These are phyloP conservation scores for Zoanthus sansibaricus DNA, from an alignment of 92 coral and sea anemone genomes.

Conservation along the genomic window DNA sequence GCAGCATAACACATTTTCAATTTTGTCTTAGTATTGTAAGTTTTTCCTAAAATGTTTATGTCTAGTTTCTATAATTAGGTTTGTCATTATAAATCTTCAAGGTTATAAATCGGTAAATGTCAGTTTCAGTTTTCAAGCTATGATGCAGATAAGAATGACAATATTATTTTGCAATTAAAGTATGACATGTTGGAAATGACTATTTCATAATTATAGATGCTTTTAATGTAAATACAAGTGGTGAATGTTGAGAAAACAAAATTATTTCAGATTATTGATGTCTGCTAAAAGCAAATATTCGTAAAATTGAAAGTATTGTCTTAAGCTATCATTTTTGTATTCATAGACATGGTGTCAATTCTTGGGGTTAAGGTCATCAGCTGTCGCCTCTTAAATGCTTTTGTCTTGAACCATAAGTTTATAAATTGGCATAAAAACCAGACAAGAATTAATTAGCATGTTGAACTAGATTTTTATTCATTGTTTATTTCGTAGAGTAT, in stretches of 20 bases:
- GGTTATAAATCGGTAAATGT: neutral
- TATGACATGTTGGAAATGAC: no score
- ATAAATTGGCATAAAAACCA: neutral
- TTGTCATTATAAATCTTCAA: no score
- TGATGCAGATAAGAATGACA: neutral
- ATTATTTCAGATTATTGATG: neutral
- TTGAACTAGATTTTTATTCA: neutral
- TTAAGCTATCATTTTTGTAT: neutral
- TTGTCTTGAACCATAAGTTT: neutral
- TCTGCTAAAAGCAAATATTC: neutral
- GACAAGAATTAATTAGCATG: neutral
- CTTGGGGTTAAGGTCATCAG: slow-evolving; percentile 16
- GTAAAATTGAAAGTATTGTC: neutral
- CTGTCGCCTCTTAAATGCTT: neutral
- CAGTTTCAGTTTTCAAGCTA: neutral
- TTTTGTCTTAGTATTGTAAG: neutral
- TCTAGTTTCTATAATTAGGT: neutral
- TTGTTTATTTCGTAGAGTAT: no score
- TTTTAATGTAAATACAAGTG: no score
- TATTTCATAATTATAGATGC: no score
- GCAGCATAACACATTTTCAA: neutral
- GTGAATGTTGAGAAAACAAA: no score
- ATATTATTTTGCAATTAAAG: neutral
- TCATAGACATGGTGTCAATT: neutral
- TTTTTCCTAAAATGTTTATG: neutral